Base-by-base conservation (phyloP, 1,140 invertebrate species). In the Ylistrum balloti region DNA sequence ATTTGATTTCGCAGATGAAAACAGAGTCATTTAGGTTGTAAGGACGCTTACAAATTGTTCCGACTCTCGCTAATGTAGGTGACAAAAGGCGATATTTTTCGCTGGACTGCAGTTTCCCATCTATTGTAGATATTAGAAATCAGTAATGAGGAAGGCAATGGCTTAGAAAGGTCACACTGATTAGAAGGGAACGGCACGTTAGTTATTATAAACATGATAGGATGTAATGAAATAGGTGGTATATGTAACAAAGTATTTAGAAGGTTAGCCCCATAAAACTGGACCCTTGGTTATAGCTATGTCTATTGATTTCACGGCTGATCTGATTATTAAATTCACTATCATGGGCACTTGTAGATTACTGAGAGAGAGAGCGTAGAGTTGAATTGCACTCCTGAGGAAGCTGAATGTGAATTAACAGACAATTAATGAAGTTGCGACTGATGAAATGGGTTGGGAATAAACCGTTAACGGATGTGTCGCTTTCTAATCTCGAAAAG, bases 1-100 rank as follows among this genome's bases (percentile, higher is more conserved):
- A 74, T 74, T 74, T 74, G 56, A 74, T 74, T 74, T 74, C 56
- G 56, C 56, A 74, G 56, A 74, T 74, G 56, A 74, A 74, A 74
- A 74, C 56, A 74, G 56, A 28, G 56, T 74, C 56, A 74, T 74
- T 74, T 74, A 28, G 56, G n/a, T 9, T 1, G 22, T 74, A 74
- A 74, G n/a, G 56, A 74, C n/a, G 56, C 56, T 74, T 74, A 74
- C n/a, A 74, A 74, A 5, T 28, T 28, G 56, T 28, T 74, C n/a
- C 56, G 56, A 74, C 56, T 74, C 22, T 11, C 17, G 56, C 56
- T 74, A 74, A 74, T 74, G 56, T n/a, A 74, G 22, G 56, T 74
- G 56, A 74, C 56, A 74, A 74, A 28, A 74, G 56, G 13, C 22
- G 56, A n/a, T 74, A 74, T 74, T 74, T 74, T 28, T 74, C 56